A percentile compares a stretch with the other conserved stretches of the same genome.
Conservation (phyloP, 2,888 invertebrate species). For the Lagria hirta region DNA sequence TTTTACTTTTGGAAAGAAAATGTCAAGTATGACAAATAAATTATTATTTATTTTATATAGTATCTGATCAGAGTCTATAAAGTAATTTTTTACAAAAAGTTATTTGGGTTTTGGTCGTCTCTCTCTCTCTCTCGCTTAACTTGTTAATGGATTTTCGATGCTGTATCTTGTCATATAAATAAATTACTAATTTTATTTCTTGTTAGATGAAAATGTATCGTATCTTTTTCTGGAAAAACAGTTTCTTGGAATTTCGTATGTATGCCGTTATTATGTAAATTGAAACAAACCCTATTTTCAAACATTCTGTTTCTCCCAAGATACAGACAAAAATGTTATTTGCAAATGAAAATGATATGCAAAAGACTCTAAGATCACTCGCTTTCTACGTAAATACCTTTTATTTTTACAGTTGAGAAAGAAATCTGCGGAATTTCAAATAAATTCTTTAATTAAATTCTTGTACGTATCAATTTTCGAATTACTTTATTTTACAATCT, state of each 20-base stretch:
- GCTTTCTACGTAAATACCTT: constrained; percentile 4
- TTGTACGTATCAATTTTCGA: too few relatives aligned
- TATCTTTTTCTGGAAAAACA: constrained; percentile 5
- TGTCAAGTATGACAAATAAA: constrained; percentile 11
- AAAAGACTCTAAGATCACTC: constrained; percentile 2
- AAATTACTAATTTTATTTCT: constrained; percentile 11
- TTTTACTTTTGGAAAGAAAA: constrained; percentile 9
- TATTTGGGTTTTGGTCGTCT: too few relatives aligned
- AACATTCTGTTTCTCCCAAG: constrained; percentile 5
- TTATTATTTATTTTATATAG: too few relatives aligned
- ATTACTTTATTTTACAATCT: too few relatives aligned
- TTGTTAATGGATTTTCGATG: constrained; percentile 18
- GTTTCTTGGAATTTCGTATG: constrained; percentile 4
- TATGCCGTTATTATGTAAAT: constrained; percentile 11
- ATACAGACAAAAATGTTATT: constrained; percentile 6
- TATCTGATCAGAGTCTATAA: too few relatives aligned
- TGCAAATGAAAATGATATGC: constrained; percentile 9
- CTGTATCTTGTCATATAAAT: constrained; percentile 6
- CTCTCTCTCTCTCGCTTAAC: too few relatives aligned
- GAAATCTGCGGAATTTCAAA: too few relatives aligned
- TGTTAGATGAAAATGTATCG: not conserved
- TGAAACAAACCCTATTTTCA: constrained; percentile 7
- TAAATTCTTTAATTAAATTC: too few relatives aligned
- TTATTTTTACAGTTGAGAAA: too few relatives aligned
- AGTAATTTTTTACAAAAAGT: too few relatives aligned